These are phyloP conservation scores for Cardiocondyla obscurior DNA, from an alignment of 1,140 invertebrate species.

Conservation along the genomic window DNA sequence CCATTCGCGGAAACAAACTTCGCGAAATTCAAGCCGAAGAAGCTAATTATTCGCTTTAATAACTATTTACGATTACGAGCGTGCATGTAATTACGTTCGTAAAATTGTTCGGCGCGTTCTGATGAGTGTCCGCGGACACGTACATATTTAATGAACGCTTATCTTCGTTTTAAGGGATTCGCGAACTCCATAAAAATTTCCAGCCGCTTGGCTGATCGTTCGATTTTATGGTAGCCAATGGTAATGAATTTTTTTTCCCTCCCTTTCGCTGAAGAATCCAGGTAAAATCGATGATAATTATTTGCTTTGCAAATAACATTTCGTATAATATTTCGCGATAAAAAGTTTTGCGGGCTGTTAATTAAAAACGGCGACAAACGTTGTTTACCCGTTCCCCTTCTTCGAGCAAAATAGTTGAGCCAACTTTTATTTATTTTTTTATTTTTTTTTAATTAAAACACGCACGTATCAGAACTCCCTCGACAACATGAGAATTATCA, in stretches of 20 bases:
- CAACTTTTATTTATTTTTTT: too few relatives aligned
- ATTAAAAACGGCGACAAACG: constrained; percentile 26
- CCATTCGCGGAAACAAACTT: neutral
- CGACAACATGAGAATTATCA: constrained; percentile 35
- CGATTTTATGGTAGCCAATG: neutral
- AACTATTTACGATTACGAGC: constrained; percentile 47
- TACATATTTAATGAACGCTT: constrained; percentile 29
- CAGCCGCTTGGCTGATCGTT: neutral
- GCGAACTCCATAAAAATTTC: constrained; percentile 38
- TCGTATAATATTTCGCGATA: neutral
- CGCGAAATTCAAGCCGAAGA: neutral
- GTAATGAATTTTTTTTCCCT: neutral
- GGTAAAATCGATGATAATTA: constrained; percentile 12
- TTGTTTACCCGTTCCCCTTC: neutral
- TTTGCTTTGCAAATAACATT: neutral
- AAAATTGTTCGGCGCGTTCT: constrained; percentile 4
- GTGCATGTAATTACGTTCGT: constrained; percentile 30
- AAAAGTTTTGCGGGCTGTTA: neutral
- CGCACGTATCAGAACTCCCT: neutral
- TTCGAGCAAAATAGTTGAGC: neutral
- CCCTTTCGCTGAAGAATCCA: neutral
- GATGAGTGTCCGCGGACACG: constrained; percentile 7
- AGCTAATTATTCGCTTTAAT: constrained; percentile 44
- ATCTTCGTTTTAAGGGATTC: constrained; percentile 22
- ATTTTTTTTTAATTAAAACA: constrained; percentile 43